A percentile compares a stretch with the other conserved stretches of the same genome.
Conservation (phyloP, 2,888 invertebrate genomes). For the Hypomecis atomaria region DNA sequence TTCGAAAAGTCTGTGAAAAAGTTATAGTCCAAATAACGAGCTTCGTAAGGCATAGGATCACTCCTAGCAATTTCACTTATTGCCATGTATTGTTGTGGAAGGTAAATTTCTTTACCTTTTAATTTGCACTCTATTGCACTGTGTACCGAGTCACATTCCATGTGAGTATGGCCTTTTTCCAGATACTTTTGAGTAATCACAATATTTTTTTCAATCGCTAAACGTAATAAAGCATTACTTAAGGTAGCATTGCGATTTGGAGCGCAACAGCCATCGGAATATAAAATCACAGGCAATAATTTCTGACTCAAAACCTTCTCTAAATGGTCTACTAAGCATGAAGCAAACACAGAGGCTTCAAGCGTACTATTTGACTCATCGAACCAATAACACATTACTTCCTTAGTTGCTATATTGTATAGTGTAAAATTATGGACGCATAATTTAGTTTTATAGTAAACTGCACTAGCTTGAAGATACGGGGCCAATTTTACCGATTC, state of each 20-base stretch:
- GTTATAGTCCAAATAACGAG: constrained; percentile 15
- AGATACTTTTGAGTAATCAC: constrained; percentile 35
- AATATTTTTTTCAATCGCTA: constrained; percentile 42
- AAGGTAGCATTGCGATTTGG: constrained; percentile 43
- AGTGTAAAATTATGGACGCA: constrained; percentile 46
- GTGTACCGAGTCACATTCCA: constrained; percentile 37
- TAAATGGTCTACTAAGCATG: constrained; percentile 36
- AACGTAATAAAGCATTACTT: constrained; percentile 39
- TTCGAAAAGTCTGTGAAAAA: constrained; percentile 29
- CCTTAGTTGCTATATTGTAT: constrained; percentile 36
- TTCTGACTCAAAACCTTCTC: constrained; percentile 33
- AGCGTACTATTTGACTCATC: constrained; percentile 40
- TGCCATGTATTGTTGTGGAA: constrained; percentile 18
- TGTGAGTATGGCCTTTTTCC: constrained; percentile 37
- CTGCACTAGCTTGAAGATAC: constrained; percentile 45
- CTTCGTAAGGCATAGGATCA: constrained; percentile 13
- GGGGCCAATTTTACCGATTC: constrained; percentile 46
- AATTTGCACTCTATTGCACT: constrained; percentile 32
- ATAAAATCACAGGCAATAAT: constrained; percentile 42
- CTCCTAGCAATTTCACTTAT: neutral
- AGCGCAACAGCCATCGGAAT: constrained; percentile 43
- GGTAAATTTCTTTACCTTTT: constrained; percentile 31
- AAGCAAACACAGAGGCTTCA: constrained; percentile 40
- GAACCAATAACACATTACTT: constrained; percentile 44
- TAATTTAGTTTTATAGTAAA: constrained; percentile 49